These are phyloP conservation scores for Prionace glauca DNA, from an alignment of 2,797 vertebrate species.

Conservation along the genomic window DNA sequence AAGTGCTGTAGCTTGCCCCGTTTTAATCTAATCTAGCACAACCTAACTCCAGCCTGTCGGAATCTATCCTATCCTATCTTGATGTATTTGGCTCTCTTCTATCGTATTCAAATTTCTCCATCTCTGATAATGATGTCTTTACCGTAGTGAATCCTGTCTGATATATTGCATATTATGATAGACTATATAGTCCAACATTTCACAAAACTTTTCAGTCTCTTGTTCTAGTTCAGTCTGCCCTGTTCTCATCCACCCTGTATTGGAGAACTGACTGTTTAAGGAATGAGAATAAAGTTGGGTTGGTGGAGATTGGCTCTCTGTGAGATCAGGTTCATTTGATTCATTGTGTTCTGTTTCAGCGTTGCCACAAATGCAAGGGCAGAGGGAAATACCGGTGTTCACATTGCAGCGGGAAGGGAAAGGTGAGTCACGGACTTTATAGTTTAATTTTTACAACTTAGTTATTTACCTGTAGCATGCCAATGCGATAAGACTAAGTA, in stretches of 20 bases:
- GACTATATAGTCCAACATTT: background rate
- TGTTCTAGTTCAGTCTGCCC: too few species aligned
- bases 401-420: conserved; percentile 3
- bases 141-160: background rate
- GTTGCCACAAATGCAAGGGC: conserved; percentile 33
- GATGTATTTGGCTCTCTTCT: background rate
- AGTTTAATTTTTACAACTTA: background rate
- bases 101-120: background rate
- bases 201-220: background rate
- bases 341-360: background rate
- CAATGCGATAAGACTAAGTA: background rate
- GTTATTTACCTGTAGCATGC: background rate
- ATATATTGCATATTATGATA: too few species aligned
- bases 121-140: background rate
- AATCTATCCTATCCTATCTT: background rate
- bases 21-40: background rate
- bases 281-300: background rate
- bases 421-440: background rate
- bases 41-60: background rate
- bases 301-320: background rate
- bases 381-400: conserved; percentile 17
- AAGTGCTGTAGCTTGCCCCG: background rate
- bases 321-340: background rate
- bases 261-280: background rate
- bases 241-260: background rate